Evolutionary conservation across 2,113 vertebrate species (phyloP), one percentile per base, ranked within the genome.

Genomic region (Tautogolabrus adspersus): DNA sequence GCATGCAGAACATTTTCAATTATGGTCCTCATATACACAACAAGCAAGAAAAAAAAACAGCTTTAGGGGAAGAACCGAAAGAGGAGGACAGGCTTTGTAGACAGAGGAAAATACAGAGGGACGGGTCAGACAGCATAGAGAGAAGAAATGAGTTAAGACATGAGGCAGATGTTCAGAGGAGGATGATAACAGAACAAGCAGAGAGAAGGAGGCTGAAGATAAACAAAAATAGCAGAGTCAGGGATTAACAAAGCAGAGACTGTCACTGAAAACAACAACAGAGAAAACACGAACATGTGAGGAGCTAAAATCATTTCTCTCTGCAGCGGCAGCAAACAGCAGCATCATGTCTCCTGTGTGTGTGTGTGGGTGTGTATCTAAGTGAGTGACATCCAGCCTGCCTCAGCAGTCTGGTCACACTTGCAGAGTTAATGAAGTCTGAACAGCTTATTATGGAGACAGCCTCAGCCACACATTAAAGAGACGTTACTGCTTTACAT

Each of bases 321-420:
- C 46, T 65, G 71, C 55, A 19, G 19, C 49, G 19, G 19, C 19
- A 49, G 78, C 56, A 75, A 75, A 71, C 40, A 5, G 78, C 75
- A 49, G 74, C 81, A 46, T 59, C 49, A 30, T 16, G n/a, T 58
- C 63, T 68, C 21, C 23, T 18, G 8, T 18, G n/a, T 55, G 64
- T 52, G 16, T 64, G 54, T 60, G 62, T 67, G 34, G 38, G 51
- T 60, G 38, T 16, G 44, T 47, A 0, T 70, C n/a, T 62, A 3
- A 21, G 16, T n/a, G 69, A 73, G 34, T 61, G 67, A 61, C 72
- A 61, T 8, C 61, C 64, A 58, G 58, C 49, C 37, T 81, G 54
- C 72, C 68, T 89, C 79, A 61, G 77, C 71, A 90, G 76, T 88
- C 87, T 66, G 80, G 63, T 86, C 87, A 85, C 82, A 87, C 77